Evolutionary conservation across 2,113 vertebrate species (phyloP).

Genomic region (Dasyornis broadbenti): DNA sequence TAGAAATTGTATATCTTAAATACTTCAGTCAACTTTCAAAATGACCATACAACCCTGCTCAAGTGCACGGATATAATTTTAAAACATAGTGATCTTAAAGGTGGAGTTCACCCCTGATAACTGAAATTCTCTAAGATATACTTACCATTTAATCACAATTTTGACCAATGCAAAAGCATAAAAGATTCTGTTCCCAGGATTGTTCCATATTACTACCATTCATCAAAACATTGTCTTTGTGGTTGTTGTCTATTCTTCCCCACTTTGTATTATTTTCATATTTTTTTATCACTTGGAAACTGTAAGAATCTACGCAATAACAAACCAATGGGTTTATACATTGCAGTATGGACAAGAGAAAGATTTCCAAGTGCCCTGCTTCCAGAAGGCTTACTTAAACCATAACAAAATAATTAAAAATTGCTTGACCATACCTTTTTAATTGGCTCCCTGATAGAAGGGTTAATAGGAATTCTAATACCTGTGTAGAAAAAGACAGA

Average conservation of each 20-base stretch:
- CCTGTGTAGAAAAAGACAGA: background rate
- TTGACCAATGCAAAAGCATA: background rate
- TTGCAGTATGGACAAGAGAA: background rate
- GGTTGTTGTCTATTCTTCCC: background rate
- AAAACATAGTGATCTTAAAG: background rate
- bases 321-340: background rate
- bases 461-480: conserved; percentile 52
- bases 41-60: background rate
- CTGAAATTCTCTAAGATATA: background rate
- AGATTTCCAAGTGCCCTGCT: background rate
- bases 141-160: background rate
- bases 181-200: background rate
- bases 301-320: background rate
- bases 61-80: background rate
- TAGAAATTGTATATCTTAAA: background rate
- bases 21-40: background rate
- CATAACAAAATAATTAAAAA: conserved; percentile 21
- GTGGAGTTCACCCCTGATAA: background rate
- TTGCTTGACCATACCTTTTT: conserved; percentile 39
- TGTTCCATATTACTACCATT: conserved; percentile 22
- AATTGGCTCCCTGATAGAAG: conserved; percentile 37
- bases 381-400: background rate
- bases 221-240: background rate
- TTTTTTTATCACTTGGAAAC: background rate
- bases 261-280: background rate